Evolutionary conservation across 2,797 vertebrate genomes (phyloP).

Genomic region (Poeciliopsis gracilis): DNA sequence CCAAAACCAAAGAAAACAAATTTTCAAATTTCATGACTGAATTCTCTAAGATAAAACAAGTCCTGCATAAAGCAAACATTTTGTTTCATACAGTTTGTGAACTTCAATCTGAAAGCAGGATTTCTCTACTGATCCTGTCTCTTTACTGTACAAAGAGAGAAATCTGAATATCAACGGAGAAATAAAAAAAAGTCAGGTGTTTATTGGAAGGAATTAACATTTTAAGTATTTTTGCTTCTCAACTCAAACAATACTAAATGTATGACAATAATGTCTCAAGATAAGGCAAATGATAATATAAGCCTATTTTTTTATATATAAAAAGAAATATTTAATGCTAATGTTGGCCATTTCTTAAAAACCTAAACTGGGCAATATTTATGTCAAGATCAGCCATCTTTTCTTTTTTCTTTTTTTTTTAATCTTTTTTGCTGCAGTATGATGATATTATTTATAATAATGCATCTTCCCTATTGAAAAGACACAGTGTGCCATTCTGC

Average conservation of each 20-base stretch:
- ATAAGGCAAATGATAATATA: not conserved
- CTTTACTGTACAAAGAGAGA: constrained; percentile 56
- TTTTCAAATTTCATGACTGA: not conserved
- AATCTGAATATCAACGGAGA: constrained; percentile 46
- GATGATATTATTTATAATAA: not conserved
- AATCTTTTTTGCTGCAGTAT: not conserved
- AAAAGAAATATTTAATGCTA: not conserved
- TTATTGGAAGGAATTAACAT: constrained; percentile 59
- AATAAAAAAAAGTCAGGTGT: constrained; percentile 60
- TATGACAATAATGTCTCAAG: not conserved
- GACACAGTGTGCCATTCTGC: not conserved
- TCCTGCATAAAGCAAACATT: not conserved
- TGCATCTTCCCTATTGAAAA: not conserved
- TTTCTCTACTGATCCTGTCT: constrained; percentile 69
- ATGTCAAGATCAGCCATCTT: not conserved
- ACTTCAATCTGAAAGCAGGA: constrained; percentile 46
- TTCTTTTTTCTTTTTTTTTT: no score
- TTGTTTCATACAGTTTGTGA: constrained; percentile 39
- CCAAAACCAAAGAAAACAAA: not conserved
- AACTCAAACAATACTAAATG: not conserved
- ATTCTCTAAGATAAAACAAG: not conserved
- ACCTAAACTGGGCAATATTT: not conserved
- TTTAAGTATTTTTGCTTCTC: constrained; percentile 38
- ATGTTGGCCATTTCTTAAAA: not conserved
- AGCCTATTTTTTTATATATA: not conserved